Evolutionary conservation across 2,113 vertebrate species (phyloP), one percentile per base, ranked within the genome.

Genomic region (Nibea albiflora): DNA sequence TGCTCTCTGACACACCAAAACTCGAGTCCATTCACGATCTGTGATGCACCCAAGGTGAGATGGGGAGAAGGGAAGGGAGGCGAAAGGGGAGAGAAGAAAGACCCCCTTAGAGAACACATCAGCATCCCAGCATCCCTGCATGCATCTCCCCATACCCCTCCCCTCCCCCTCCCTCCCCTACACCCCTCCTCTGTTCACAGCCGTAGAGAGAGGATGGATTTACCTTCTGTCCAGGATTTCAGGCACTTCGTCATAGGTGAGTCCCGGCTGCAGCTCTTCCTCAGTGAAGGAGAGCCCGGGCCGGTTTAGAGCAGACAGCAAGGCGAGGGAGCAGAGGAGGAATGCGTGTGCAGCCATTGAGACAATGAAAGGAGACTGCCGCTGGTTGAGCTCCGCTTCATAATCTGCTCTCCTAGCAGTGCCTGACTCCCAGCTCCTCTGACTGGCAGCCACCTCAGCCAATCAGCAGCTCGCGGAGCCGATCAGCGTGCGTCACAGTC

Each of bases 301-400:
- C 89, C 81, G 90, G 86, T 90, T 87, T 85, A 92, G 77, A 58
- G 87, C 66, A 16, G 92, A 93, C 90, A 94, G 92, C 91, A 93
- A 87, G 78, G 91, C 90, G 62, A 94, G 79, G 72, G 92, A 93
- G 86, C 92, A 93, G 85, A 94, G 85, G 88, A 93, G 90, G 90
- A 95, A 90, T 63, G 90, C 93, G 94, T 95, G 93, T 92, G 94
- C 91, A 93, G 94, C 95, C 95, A 95, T 95, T 85, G 94, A 95
- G 95, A 94, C 94, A 92, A 93, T 87, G 75, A 90, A 87, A 93
- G 89, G 90, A 94, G 92, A 94, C 92, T 94, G 93, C 91, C 80
- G 90, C 92, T 92, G 92, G 87, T 82, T 22, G 90, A 94, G 93
- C 90, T 91, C 91, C 91, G 92, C 94, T 94, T 95, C 94, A 94